Conservation (phyloP, 2,113 vertebrate genomes). For the Colistium nudipinnis region DNA sequence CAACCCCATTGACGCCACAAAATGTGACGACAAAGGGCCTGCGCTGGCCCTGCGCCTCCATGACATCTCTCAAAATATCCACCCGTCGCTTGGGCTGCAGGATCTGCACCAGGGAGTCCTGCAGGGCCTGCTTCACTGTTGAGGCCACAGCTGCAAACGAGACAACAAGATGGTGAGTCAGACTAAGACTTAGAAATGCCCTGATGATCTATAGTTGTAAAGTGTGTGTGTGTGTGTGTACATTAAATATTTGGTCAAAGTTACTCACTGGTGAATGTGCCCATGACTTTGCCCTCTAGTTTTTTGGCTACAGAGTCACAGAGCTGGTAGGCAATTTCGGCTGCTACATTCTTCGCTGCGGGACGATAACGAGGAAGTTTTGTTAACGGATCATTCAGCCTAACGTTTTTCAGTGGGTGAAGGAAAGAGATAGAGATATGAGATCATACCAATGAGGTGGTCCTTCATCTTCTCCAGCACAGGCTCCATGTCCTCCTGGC, state of each 20-base stretch:
- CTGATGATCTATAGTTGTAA: no score
- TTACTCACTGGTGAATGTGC: slow-evolving; percentile 97
- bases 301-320: slow-evolving; percentile 97
- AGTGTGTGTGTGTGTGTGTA: no score
- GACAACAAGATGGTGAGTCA: no score
- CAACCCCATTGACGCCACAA: slow-evolving; percentile 96
- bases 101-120: slow-evolving; percentile 97
- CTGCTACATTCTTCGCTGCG: slow-evolving; percentile 96
- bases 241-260: neutral
- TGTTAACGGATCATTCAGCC: neutral
- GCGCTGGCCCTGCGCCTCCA: slow-evolving; percentile 90
- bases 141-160: slow-evolving; percentile 90
- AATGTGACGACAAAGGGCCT: slow-evolving; percentile 95
- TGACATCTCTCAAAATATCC: slow-evolving; percentile 93
- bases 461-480: slow-evolving; percentile 98
- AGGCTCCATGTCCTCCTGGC: slow-evolving; percentile 90
- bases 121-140: slow-evolving; percentile 95
- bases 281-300: slow-evolving; percentile 99
- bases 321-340: slow-evolving; percentile 92
- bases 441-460: slow-evolving; percentile 89
- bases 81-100: slow-evolving; percentile 96
- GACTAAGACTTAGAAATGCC: no score
- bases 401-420: neutral
- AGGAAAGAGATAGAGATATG: neutral
- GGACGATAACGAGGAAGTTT: neutral